phyloP scores from a whole-genome alignment of 2,797 vertebrate genomes.

The Lithobates pipiens region DNA sequence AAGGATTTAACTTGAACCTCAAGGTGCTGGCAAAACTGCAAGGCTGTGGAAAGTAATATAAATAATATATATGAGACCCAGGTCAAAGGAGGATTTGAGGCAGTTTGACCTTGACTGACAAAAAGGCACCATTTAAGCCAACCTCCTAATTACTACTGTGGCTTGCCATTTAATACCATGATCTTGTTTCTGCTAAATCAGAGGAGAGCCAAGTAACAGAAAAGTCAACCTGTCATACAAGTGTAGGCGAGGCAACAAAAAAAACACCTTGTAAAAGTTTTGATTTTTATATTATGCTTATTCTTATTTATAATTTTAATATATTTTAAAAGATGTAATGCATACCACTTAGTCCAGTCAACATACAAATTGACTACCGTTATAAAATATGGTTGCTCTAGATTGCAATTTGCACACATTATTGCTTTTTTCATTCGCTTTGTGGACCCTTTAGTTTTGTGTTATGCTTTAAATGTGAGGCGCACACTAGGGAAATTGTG shows the following conservation, averaged over 20 bases:
- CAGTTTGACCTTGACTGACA: slow-evolving; percentile 58
- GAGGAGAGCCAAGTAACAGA: slow-evolving; percentile 56
- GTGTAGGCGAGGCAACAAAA: slow-evolving; percentile 5
- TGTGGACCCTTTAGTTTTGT: too few species aligned
- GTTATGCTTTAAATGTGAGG: too few species aligned
- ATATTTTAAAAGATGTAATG: too few species aligned
- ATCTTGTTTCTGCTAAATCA: slow-evolving; percentile 58
- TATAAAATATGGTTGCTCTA: too few species aligned
- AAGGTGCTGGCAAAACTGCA: slow-evolving; percentile 58
- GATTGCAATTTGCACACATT: too few species aligned
- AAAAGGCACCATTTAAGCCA: slow-evolving; percentile 59
- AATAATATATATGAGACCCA: slow-evolving; percentile 56
- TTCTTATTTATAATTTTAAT: too few species aligned
- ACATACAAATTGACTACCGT: too few species aligned
- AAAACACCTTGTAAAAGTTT: slow-evolving; percentile 16
- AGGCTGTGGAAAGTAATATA: slow-evolving; percentile 64
- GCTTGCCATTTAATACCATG: slow-evolving; percentile 59
- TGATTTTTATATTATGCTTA: too few species aligned
- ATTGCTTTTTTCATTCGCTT: too few species aligned
- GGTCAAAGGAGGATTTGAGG: slow-evolving; percentile 62
- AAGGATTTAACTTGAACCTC: slow-evolving; percentile 61
- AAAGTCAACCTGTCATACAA: slow-evolving; percentile 14
- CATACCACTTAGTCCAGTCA: too few species aligned
- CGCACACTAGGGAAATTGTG: too few species aligned
- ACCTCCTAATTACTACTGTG: slow-evolving; percentile 50